Percentiles rank a stretch among this genome's conserved stretches.
These are phyloP conservation scores for Fulmarus glacialis DNA, from an alignment of 2,113 vertebrate species.

Conservation along the genomic window DNA sequence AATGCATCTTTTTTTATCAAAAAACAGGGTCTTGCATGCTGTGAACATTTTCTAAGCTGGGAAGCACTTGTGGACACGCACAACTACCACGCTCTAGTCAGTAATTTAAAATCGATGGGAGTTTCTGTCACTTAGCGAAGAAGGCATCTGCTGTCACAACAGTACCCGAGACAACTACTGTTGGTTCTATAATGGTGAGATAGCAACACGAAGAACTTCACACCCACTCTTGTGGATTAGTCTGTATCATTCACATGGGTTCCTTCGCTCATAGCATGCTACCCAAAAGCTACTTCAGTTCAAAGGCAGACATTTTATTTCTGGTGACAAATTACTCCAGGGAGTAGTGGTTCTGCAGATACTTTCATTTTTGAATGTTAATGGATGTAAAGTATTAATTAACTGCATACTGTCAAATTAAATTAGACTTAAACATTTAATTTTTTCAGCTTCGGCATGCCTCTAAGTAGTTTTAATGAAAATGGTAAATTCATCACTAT, in stretches of 20 bases:
- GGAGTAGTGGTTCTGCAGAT: neutral
- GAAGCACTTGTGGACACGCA: neutral
- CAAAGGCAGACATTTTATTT: neutral
- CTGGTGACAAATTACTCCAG: conserved; percentile 6
- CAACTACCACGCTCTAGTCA: neutral
- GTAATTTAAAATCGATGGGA: neutral
- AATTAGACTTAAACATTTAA: neutral
- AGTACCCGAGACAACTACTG: neutral
- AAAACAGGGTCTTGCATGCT: neutral
- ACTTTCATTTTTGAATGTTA: conserved; percentile 5
- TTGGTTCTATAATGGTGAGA: neutral
- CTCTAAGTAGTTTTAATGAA: neutral
- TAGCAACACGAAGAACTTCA: neutral
- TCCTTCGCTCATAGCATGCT: fast-evolving
- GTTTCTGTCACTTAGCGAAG: neutral
- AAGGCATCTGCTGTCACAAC: neutral
- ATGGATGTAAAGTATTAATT: conserved; percentile 16
- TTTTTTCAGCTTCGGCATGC: neutral
- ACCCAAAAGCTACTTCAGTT: neutral
- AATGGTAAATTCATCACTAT: neutral
- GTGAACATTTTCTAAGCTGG: neutral
- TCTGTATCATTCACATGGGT: neutral
- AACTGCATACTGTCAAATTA: conserved; percentile 9
- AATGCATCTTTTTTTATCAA: neutral
- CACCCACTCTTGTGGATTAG: neutral